These are phyloP conservation scores for Harpalus rubripes DNA, from an alignment of 2,888 invertebrate species.

Conservation along the genomic window DNA sequence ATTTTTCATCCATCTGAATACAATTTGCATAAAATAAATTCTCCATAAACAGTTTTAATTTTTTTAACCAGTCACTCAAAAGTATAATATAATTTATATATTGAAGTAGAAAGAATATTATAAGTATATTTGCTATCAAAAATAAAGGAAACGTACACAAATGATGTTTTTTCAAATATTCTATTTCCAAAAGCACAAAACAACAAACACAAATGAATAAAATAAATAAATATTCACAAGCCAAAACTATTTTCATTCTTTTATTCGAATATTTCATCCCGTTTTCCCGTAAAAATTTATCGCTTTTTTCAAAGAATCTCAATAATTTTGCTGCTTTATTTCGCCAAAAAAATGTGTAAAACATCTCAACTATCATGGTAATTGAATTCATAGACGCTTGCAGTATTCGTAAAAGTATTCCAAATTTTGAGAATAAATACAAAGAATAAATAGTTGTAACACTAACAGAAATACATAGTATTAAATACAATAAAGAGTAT, in stretches of 20 bases:
- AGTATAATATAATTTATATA: conserved; percentile 58
- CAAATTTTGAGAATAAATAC: background rate
- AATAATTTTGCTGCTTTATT: conserved; percentile 28
- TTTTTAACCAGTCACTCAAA: conserved; percentile 23
- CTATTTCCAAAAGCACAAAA: background rate
- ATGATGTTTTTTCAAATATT: conserved; percentile 18
- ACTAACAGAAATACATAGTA: conserved; percentile 16
- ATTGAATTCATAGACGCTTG: conserved; percentile 41
- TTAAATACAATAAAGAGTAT: conserved; percentile 34
- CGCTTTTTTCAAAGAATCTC: conserved; percentile 27
- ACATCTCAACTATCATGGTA: background rate
- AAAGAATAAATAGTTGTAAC: background rate
- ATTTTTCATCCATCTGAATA: conserved; percentile 9
- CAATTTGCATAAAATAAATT: conserved; percentile 23
- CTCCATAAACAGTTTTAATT: conserved; percentile 33
- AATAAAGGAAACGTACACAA: conserved; percentile 32
- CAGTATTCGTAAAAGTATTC: conserved; percentile 7
- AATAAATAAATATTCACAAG: conserved; percentile 21
- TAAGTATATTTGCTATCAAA: conserved; percentile 54
- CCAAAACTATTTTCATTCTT: conserved; percentile 7
- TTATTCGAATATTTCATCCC: conserved; percentile 53
- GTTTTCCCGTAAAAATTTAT: conserved; percentile 32
- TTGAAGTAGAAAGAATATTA: conserved; percentile 49
- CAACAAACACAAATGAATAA: conserved; percentile 8
- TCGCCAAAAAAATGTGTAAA: conserved; percentile 29